phyloP scores from a whole-genome alignment of 2,888 invertebrate species.

The Nomada ferruginata region DNA sequence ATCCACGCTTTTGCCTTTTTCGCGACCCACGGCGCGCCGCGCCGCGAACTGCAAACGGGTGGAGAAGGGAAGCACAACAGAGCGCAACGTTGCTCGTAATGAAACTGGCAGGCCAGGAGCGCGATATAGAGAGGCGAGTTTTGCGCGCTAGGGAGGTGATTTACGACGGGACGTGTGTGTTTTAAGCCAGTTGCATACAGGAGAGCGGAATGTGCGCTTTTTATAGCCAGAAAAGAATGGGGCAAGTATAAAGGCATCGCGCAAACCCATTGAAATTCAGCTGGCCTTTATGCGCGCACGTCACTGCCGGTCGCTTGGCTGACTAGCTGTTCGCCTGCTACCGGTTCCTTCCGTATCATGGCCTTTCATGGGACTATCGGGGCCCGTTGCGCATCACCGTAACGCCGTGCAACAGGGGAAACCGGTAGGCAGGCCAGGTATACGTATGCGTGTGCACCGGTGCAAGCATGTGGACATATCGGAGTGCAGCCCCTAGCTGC shows the following conservation, averaged over 20 bases:
- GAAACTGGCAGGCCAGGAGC: constrained; percentile 44
- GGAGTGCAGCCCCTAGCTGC: constrained; percentile 54
- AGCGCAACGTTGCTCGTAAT: constrained; percentile 52
- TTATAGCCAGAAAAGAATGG: constrained; percentile 78
- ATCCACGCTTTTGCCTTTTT: constrained; percentile 15
- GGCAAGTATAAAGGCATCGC: constrained; percentile 76
- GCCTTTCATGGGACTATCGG: constrained; percentile 72
- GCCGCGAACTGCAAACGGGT: background rate
- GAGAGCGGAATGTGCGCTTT: constrained; percentile 78
- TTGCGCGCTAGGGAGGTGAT: constrained; percentile 72
- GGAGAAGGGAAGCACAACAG: background rate
- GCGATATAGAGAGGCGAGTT: constrained; percentile 46
- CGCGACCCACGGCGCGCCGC: background rate
- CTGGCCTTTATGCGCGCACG: constrained; percentile 73
- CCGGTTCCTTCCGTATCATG: constrained; percentile 44
- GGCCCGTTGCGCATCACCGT: constrained; percentile 76
- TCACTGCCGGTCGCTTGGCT: constrained; percentile 45
- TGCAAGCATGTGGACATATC: constrained; percentile 59
- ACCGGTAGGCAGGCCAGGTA: constrained; percentile 60
- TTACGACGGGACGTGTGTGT: constrained; percentile 76
- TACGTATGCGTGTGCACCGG: constrained; percentile 46
- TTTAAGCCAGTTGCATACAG: constrained; percentile 75
- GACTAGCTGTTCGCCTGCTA: constrained; percentile 52
- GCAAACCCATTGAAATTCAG: constrained; percentile 77
- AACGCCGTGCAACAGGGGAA: constrained; percentile 69